A percentile compares a stretch with the other conserved stretches of the same genome.
phyloP scores from a whole-genome alignment of 2,888 invertebrate genomes.

The Leptinotarsa juncta region DNA sequence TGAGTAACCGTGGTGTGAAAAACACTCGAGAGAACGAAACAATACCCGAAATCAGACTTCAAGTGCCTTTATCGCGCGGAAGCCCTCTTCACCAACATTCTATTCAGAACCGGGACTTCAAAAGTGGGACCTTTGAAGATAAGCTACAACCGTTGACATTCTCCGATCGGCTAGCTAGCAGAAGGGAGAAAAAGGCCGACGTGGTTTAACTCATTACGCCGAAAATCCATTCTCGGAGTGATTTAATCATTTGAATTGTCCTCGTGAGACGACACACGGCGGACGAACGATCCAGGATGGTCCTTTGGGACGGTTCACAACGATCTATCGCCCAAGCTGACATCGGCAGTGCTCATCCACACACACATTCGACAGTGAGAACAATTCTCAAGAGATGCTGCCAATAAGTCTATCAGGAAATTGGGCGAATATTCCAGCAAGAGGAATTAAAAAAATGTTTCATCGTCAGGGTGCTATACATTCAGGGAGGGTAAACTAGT shows the following conservation, averaged over 20 bases:
- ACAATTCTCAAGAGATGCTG: constrained; percentile 7
- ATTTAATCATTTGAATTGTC: constrained; percentile 52
- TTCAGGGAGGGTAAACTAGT: no score
- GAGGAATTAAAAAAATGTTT: constrained; percentile 1
- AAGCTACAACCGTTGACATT: constrained; percentile 2
- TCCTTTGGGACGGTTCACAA: constrained; percentile 36
- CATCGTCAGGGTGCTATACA: not conserved
- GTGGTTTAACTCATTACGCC: constrained; percentile 48
- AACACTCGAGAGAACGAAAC: constrained; percentile 1
- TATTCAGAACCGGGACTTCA: constrained; percentile 8
- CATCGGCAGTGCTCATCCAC: not conserved
- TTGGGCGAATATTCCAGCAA: constrained; percentile 13
- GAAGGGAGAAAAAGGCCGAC: constrained; percentile 23
- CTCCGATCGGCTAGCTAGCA: constrained; percentile 1
- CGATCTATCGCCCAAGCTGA: constrained; percentile 15
- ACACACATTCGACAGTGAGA: constrained; percentile 20
- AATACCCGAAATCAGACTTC: constrained; percentile 2
- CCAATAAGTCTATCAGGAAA: constrained; percentile 16
- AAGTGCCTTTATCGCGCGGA: constrained; percentile 11
- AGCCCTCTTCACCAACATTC: constrained; percentile 1
- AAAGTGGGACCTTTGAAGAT: constrained; percentile 3
- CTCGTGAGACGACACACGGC: constrained; percentile 46
- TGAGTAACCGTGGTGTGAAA: not conserved
- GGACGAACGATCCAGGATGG: constrained; percentile 38
- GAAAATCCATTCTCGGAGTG: constrained; percentile 42